Base-by-base conservation (phyloP, 2,888 invertebrate genomes). In the Ellobium chinense region DNA sequence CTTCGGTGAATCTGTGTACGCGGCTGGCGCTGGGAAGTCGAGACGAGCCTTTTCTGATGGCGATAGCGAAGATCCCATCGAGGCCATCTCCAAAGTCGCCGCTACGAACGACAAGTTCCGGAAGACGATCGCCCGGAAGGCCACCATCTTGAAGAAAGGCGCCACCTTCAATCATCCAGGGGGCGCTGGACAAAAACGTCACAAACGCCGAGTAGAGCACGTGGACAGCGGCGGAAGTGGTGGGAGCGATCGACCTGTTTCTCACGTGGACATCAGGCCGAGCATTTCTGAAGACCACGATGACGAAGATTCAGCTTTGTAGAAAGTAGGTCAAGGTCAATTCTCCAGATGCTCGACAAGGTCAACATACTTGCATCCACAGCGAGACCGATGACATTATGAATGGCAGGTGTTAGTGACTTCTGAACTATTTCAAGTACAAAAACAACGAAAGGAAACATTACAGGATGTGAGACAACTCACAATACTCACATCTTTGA, bases 71-170 rank as follows among this genome's bases (percentile, higher is more conserved):
- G 80, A 80, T 36, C 74, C 80, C 1, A 18, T 80, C 21, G 80
- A 74, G 24, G 80, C 77, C 1, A 66, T 83, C n/a, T 73, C 80
- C 9, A 58, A 58, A 36, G 74, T 69, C 14, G 77, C 77, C 1
- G 68, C 77, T 36, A 66, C 65, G 14, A 80, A 83, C 68, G 72
- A 74, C 14, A 54, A 73, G 29, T 69, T 83, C 21, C 24, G 78
- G 58, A 77, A 75, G 7, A 78, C 82, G 3, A 60, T 83, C 24
- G 74, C 65, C 27, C 63, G 75, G 37, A 83, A 80, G 46, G 80
- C 82, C 21, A 83, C 82, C 29, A 80, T 83, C 5, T 46, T 83
- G 73, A 73, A 80, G 46, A 83, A 80, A 54, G 39, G 34, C 18
- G 70, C 39, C 56, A 78, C 60, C 21, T 37, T 68, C 65, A n/a